A percentile compares a stretch with the other conserved stretches of the same genome.
Evolutionary conservation across 2,113 vertebrate genomes (phyloP).

Genomic region (Zootoca vivipara): DNA sequence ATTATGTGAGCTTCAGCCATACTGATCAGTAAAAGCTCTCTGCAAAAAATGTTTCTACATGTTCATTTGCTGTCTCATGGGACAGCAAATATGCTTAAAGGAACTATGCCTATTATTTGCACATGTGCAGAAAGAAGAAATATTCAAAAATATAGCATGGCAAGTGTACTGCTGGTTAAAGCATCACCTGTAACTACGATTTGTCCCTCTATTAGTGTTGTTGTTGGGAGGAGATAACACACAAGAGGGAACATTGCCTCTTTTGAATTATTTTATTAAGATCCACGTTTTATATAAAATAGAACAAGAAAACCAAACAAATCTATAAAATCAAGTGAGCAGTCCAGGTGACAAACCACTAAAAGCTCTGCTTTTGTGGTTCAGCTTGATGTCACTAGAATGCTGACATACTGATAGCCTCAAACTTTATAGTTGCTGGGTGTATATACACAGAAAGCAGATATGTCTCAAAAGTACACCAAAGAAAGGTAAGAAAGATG

Average conservation of each 20-base stretch:
- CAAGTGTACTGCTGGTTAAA: slow-evolving; percentile 3
- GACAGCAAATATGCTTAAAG: slow-evolving; percentile 26
- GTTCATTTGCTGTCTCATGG: neutral
- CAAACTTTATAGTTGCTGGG: slow-evolving; percentile 66
- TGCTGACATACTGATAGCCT: slow-evolving; percentile 55
- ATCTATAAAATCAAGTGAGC: slow-evolving; percentile 71
- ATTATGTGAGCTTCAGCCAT: neutral
- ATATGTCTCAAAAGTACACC: slow-evolving; percentile 68
- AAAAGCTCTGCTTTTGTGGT: slow-evolving; percentile 55
- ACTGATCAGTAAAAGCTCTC: neutral
- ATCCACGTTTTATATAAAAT: slow-evolving; percentile 79
- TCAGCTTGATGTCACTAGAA: slow-evolving; percentile 49
- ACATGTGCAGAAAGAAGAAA: neutral
- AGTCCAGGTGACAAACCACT: slow-evolving; percentile 65
- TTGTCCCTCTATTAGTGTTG: slow-evolving; percentile 22
- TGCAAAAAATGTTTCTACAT: neutral
- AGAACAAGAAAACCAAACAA: slow-evolving; percentile 71
- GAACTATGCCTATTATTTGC: neutral
- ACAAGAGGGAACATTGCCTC: slow-evolving; percentile 71
- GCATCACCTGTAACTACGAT: slow-evolving; percentile 38
- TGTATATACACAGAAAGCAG: slow-evolving; percentile 65
- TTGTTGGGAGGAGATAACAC: slow-evolving; percentile 67
- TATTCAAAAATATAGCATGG: neutral
- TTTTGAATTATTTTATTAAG: slow-evolving; percentile 77
- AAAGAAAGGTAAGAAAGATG: slow-evolving; percentile 56